Percentiles rank a stretch among this genome's conserved stretches.
Conservation (phyloP, 2,113 vertebrate genomes). For the Tapirus terrestris region DNA sequence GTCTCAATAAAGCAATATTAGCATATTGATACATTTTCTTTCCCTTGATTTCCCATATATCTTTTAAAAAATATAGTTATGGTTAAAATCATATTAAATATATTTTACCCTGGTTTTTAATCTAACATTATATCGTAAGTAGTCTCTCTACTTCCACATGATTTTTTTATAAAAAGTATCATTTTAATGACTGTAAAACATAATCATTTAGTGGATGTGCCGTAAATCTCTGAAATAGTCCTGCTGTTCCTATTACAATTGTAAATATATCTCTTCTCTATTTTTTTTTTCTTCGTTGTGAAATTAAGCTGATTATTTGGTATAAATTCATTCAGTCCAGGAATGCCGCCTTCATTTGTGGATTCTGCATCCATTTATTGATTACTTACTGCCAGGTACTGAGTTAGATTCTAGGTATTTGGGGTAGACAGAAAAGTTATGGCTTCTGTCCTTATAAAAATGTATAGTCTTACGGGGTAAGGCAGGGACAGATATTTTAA, state of each 20-base stretch:
- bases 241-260: neutral
- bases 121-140: neutral
- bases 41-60: neutral
- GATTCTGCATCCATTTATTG: neutral
- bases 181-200: neutral
- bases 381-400: neutral
- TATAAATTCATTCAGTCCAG: neutral
- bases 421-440: neutral
- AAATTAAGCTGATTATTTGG: neutral
- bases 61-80: neutral
- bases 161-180: neutral
- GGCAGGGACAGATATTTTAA: neutral
- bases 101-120: slow-evolving; percentile 35
- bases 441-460: neutral
- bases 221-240: neutral
- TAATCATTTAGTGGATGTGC: neutral
- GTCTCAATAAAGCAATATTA: neutral
- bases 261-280: neutral
- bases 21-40: neutral
- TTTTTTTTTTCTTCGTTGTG: neutral
- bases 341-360: neutral
- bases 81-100: neutral
- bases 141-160: neutral
- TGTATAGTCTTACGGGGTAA: neutral
- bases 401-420: neutral